phyloP scores from a whole-genome alignment of 2,797 vertebrate genomes.

The Sebastes jordani region DNA sequence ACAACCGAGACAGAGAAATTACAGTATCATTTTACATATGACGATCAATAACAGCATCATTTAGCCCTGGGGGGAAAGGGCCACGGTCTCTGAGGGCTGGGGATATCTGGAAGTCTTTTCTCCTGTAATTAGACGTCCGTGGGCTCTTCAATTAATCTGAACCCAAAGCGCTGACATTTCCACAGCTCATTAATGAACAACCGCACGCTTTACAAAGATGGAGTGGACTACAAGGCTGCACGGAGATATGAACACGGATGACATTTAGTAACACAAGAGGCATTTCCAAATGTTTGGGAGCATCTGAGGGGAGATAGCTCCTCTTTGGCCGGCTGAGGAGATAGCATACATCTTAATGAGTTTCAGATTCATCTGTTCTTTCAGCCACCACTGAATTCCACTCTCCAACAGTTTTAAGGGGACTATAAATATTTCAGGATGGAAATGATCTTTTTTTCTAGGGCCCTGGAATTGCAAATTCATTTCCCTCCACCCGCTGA shows the following conservation, averaged over 20 bases:
- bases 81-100: slow-evolving; percentile 53
- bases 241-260: slow-evolving; percentile 26
- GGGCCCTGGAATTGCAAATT: slow-evolving; percentile 54
- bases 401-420: slow-evolving; percentile 59
- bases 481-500: slow-evolving; percentile 29
- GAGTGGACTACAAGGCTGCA: slow-evolving; percentile 44
- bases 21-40: slow-evolving; percentile 67
- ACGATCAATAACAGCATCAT: slow-evolving; percentile 73
- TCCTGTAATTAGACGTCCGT: slow-evolving; percentile 74
- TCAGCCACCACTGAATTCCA: slow-evolving; percentile 45
- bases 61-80: slow-evolving; percentile 57
- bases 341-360: slow-evolving; percentile 60
- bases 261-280: slow-evolving; percentile 25
- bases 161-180: slow-evolving; percentile 75
- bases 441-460: slow-evolving; percentile 60
- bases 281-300: slow-evolving; percentile 33
- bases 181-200: slow-evolving; percentile 69
- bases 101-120: slow-evolving; percentile 73
- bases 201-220: slow-evolving; percentile 50
- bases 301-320: slow-evolving; percentile 18
- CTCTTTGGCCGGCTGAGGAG: slow-evolving; percentile 10
- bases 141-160: slow-evolving; percentile 74
- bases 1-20: slow-evolving; percentile 61
- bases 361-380: slow-evolving; percentile 54
- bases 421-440: slow-evolving; percentile 72